Evolutionary conservation across 2,888 invertebrate genomes (phyloP).

Genomic region (Drosophila multiciliata): DNA sequence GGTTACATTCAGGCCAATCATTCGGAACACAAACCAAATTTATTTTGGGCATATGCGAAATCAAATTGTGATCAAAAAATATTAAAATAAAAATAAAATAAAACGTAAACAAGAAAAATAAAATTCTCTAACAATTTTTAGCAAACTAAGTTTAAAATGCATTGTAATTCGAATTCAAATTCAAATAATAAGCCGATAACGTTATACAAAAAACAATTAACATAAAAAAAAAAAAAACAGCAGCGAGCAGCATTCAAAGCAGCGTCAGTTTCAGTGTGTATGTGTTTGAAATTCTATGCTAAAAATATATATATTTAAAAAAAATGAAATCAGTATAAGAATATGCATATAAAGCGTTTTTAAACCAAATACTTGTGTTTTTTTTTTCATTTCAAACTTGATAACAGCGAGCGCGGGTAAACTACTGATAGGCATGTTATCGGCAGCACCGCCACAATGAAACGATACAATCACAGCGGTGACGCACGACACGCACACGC

Average conservation of each 20-base stretch:
- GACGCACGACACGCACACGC: neutral
- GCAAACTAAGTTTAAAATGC: slow-evolving; percentile 68
- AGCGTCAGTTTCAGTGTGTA: slow-evolving; percentile 75
- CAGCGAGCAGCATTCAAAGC: slow-evolving; percentile 31
- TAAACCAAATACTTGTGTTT: slow-evolving; percentile 58
- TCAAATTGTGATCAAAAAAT: slow-evolving; percentile 83
- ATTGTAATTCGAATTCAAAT: slow-evolving; percentile 70
- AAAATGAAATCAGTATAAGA: slow-evolving; percentile 60
- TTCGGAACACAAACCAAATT: slow-evolving; percentile 78
- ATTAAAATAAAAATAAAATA: slow-evolving; percentile 53
- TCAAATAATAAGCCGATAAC: slow-evolving; percentile 46
- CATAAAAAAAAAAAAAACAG: slow-evolving; percentile 22
- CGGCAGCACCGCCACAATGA: slow-evolving; percentile 9
- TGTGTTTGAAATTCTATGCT: slow-evolving; percentile 80
- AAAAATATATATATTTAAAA: slow-evolving; percentile 71
- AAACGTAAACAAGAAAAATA: slow-evolving; percentile 68
- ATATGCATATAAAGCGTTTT: slow-evolving; percentile 68
- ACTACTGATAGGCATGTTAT: slow-evolving; percentile 5
- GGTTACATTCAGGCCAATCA: slow-evolving; percentile 67
- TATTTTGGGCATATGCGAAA: slow-evolving; percentile 76
- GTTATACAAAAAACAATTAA: slow-evolving; percentile 32
- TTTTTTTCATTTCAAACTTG: slow-evolving; percentile 20
- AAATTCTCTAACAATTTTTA: slow-evolving; percentile 75
- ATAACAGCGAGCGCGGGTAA: neutral
- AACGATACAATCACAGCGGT: neutral